Conservation (phyloP, 2,888 invertebrate genomes). For the Rhorus exstirpatorius region DNA sequence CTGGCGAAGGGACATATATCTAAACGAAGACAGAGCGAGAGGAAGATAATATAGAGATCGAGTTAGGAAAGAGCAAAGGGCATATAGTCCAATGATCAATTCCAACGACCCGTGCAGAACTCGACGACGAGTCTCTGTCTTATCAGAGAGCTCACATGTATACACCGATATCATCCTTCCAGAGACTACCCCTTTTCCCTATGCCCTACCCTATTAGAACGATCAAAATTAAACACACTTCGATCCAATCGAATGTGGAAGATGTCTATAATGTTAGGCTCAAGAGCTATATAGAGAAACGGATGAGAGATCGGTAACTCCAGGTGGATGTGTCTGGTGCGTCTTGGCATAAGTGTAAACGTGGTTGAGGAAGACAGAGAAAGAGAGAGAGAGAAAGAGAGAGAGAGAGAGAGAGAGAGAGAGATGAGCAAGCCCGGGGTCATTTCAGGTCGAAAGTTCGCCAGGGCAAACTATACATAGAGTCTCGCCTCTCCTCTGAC, state of each 20-base stretch:
- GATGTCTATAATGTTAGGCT: not conserved
- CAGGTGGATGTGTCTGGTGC: conserved; percentile 60
- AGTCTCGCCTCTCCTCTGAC: conserved; percentile 81
- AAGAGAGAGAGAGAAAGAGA: not conserved
- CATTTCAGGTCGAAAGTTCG: conserved; percentile 86
- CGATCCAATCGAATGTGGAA: conserved; percentile 19
- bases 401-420: conserved; percentile 38
- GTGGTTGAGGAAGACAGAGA: conserved; percentile 24
- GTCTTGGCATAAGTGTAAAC: conserved; percentile 46
- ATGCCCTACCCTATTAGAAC: not conserved
- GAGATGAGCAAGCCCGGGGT: conserved; percentile 77
- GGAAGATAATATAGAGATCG: not conserved
- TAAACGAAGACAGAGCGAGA: conserved; percentile 7
- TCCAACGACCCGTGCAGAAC: conserved; percentile 45
- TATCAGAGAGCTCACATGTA: not conserved
- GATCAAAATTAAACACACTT: conserved; percentile 42
- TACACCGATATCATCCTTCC: conserved; percentile 1
- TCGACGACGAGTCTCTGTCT: conserved; percentile 34
- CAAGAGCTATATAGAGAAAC: not conserved
- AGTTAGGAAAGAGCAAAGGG: not conserved
- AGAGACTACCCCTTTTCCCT: conserved; percentile 11
- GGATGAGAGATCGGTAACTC: conserved; percentile 38
- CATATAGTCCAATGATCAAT: conserved; percentile 66
- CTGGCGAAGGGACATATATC: conserved; percentile 30
- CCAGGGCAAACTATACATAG: conserved; percentile 82